Base-by-base conservation (phyloP, 2,888 invertebrate genomes). In the Gymnoscelis rufifasciata region DNA sequence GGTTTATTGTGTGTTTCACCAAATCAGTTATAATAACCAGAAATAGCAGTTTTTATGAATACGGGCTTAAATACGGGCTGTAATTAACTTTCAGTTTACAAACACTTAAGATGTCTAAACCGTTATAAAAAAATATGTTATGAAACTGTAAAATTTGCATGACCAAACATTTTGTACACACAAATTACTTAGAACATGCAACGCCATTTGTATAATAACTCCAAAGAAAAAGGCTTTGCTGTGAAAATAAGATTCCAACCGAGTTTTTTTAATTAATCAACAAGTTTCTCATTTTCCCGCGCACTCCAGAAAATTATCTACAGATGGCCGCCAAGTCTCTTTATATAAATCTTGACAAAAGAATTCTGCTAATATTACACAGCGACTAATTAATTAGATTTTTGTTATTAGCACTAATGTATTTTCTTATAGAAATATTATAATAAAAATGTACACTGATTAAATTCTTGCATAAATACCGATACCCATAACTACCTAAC, bases 281-380 rank as follows among this genome's bases (percentile, higher is more conserved):
- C 38, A 43, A 54, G 38, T 50, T 10, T 11, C 7, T 37, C 46
- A 56, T 50, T 59, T 57, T 52, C 31, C 51, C 54, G 51, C 45
- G 49, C 42, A 46, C 51, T 43, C 38, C 44, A 57, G 51, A 62
- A 62, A 63, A 64, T 64, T 64, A n/a, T n/a, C n/a, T n/a, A 30
- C 46, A 62, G 62, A 66, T 62, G 59, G 59, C 60, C 33, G 35
- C 37, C 49, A 47, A 46, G 58, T 56, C 48, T 59, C 60, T 63
- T 61, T 56, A 43, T 36, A 45, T 43, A 55, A 52, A 54, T 56
- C 57, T 53, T 60, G 60, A 53, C 49, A 60, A 54, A 43, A 35
- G 38, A 50, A 11, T 55, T 51, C 44, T 54, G 52, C 51, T 35
- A 24, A 28, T 13, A 11, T 19, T 27, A 33, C 19, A 19, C 5